Conservation (phyloP, 2,888 invertebrate species). For the Sarcophaga carnaria region DNA sequence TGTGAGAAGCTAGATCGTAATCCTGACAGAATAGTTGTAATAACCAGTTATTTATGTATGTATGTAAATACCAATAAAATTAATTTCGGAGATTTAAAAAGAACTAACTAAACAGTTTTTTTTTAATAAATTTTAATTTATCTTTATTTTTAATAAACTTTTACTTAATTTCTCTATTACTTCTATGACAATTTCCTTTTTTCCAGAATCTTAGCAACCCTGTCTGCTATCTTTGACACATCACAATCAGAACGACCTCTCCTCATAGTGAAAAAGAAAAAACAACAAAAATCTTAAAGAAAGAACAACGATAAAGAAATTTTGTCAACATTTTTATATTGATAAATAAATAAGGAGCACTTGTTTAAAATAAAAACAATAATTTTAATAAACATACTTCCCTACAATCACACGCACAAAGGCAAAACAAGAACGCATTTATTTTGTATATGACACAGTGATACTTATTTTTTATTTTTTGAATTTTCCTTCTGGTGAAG, state of each 20-base stretch:
- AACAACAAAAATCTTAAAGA: constrained; percentile 21
- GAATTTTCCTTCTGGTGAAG: constrained; percentile 28
- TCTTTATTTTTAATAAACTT: no score
- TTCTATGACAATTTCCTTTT: background rate
- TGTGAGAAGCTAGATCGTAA: no score
- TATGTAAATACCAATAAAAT: no score
- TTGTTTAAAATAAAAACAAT: background rate
- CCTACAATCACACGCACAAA: background rate
- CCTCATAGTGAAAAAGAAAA: constrained; percentile 1
- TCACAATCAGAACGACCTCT: constrained; percentile 34
- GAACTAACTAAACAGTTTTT: no score
- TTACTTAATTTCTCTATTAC: no score
- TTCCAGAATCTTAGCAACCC: background rate
- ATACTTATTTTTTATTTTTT: background rate
- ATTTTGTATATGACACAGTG: background rate
- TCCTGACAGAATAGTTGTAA: no score
- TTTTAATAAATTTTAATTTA: no score
- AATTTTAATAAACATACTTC: background rate
- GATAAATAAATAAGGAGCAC: constrained; percentile 3
- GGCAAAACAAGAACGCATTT: constrained; percentile 5
- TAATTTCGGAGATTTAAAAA: no score
- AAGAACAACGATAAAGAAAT: constrained; percentile 25
- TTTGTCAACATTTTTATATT: constrained; percentile 31
- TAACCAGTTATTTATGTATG: no score
- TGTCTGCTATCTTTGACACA: constrained; percentile 35